Evolutionary conservation across 1,140 invertebrate genomes (phyloP).

Genomic region (Brachionus rotundiformis): DNA sequence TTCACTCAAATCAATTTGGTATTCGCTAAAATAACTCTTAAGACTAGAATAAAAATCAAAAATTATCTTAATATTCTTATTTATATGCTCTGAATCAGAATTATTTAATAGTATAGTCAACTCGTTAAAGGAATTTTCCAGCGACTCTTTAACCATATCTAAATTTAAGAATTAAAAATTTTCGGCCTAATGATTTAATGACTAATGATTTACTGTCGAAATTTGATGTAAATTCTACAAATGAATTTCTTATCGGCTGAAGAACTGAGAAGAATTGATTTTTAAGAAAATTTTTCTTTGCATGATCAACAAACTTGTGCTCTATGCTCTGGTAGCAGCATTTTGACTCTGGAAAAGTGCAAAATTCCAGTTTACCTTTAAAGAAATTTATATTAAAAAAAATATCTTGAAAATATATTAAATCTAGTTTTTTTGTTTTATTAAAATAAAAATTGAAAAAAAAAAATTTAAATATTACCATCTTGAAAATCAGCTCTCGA

Average conservation of each 20-base stretch:
- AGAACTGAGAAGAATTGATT: not conserved
- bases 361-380: not conserved
- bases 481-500: not conserved
- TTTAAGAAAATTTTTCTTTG: not conserved
- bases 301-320: not conserved
- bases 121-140: not conserved
- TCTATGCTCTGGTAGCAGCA: constrained; percentile 11
- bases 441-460: not conserved
- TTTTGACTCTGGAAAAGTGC: not conserved
- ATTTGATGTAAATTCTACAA: constrained; percentile 9
- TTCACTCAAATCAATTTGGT: constrained; percentile 1
- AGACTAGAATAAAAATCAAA: not conserved
- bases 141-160: not conserved
- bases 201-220: not conserved
- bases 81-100: not conserved
- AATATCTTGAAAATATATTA: not conserved
- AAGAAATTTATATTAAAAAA: not conserved
- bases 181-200: not conserved
- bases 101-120: not conserved
- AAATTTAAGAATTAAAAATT: not conserved
- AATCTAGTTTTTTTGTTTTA: not conserved
- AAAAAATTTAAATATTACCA: not conserved
- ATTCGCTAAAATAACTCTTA: constrained; percentile 20
- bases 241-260: not conserved
- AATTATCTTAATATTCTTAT: not conserved